Evolutionary conservation across 2,888 invertebrate species (phyloP), one percentile per base, ranked within the genome.

Genomic region (Operophtera brumata): DNA sequence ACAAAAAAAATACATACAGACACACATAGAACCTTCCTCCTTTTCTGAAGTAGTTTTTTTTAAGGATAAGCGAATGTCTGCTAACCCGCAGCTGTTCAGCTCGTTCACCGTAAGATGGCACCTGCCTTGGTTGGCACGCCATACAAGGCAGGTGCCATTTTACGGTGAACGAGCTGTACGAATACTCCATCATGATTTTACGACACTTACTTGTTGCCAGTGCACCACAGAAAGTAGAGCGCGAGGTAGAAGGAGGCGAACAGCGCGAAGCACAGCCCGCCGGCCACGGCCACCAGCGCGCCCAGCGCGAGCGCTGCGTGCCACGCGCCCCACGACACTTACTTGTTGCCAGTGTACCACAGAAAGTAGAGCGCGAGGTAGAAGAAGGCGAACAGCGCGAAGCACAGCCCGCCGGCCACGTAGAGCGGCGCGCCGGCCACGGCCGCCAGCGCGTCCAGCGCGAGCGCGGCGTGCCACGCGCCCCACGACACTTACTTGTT

Each of bases 331-430:
- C n/a, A 8, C 32, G 1, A 1, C 3, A 66, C 75, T 67, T 75
- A 95, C 94, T 93, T 91, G 84, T 93, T 93, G 57, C 93, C 94
- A 41, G 93, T 91, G 67, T 93, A 93, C 94, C 94, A 94, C 43
- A 94, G 82, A 56, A 93, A 75, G 41, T 93, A 87, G 25, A 94
- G 90, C 67, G 92, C 90, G 13, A 92, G 69, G 73, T 94, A 94
- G 28, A 92, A 78, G 9, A 92, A 65, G 6, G 91, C 71, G 67
- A 94, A 88, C 50, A 94, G 86, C 14, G 84, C 86, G 57, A 91
- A 86, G 40, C 92, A 92, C 3, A 93, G 84, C 0, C 91, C 86
- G 14, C 92, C n/a, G n/a, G n/a, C n/a, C n/a, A n/a, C n/a, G n/a
- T n/a, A n/a, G n/a, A n/a, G n/a, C n/a, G n/a, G n/a, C n/a, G n/a